These are phyloP conservation scores for Brenthis ino DNA, from an alignment of 2,888 invertebrate genomes.

Conservation along the genomic window DNA sequence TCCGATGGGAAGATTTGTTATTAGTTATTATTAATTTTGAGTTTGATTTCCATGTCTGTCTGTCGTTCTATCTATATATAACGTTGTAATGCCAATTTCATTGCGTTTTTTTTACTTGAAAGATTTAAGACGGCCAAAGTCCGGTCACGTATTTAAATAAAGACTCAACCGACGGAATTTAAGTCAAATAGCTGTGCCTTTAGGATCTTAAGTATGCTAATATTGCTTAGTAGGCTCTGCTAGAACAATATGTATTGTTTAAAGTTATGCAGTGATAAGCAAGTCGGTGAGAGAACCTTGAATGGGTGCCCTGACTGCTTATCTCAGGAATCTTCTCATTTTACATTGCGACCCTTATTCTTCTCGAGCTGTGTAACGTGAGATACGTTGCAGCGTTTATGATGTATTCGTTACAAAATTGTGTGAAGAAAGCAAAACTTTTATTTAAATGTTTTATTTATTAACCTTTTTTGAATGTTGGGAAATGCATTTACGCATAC, in stretches of 20 bases:
- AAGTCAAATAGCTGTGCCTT: slow-evolving; percentile 15
- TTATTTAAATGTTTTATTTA: background rate
- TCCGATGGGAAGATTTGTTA: too few relatives aligned
- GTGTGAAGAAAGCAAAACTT: background rate
- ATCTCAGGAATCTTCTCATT: slow-evolving; percentile 22
- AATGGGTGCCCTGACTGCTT: slow-evolving; percentile 27
- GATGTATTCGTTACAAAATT: background rate
- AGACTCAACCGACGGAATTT: slow-evolving; percentile 14
- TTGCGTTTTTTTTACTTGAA: too few relatives aligned
- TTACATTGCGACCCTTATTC: slow-evolving; percentile 21
- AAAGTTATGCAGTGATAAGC: slow-evolving; percentile 25
- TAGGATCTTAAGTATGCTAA: slow-evolving; percentile 12
- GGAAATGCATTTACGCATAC: too few relatives aligned
- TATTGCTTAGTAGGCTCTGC: slow-evolving; percentile 18
- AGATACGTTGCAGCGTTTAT: background rate
- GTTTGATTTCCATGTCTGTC: too few relatives aligned
- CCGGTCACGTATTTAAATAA: background rate
- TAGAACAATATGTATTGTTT: slow-evolving; percentile 37
- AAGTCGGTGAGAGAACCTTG: slow-evolving; percentile 30
- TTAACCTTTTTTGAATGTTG: too few relatives aligned
- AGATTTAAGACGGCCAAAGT: too few relatives aligned
- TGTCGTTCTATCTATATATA: too few relatives aligned
- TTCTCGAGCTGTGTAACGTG: slow-evolving; percentile 7
- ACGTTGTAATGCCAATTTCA: too few relatives aligned
- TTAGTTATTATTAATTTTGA: too few relatives aligned